Conservation (phyloP, 2,888 invertebrate species). For the Aphidius colemani region DNA sequence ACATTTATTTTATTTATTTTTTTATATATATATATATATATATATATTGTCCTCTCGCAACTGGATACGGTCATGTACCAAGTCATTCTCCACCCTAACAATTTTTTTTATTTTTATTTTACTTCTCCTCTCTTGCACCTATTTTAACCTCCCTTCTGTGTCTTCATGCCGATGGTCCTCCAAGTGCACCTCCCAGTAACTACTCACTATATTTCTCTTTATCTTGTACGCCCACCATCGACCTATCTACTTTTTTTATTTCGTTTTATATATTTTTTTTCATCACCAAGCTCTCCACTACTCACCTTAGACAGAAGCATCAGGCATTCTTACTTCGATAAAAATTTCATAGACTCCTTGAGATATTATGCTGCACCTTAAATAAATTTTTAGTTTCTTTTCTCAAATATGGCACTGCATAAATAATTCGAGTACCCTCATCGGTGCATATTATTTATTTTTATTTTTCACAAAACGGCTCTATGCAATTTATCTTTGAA, state of each 20-base stretch:
- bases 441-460: no score
- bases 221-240: constrained; percentile 33
- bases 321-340: constrained; percentile 38
- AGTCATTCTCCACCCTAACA: constrained; percentile 25
- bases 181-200: constrained; percentile 28
- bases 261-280: constrained; percentile 10
- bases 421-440: neutral
- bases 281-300: neutral
- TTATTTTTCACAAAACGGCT: no score
- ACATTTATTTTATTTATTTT: constrained; percentile 22
- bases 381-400: constrained; percentile 36
- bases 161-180: constrained; percentile 17
- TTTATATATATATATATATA: no score
- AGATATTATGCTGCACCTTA: constrained; percentile 33
- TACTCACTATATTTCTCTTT: constrained; percentile 31
- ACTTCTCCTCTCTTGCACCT: constrained; percentile 18
- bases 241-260: constrained; percentile 24
- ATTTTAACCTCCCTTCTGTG: constrained; percentile 22
- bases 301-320: no score
- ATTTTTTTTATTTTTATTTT: constrained; percentile 15
- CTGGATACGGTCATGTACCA: constrained; percentile 4
- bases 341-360: constrained; percentile 38
- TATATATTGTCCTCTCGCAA: neutral
- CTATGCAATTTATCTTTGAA: neutral
- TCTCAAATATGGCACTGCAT: neutral